Evolutionary conservation across 2,888 invertebrate genomes (phyloP).

Genomic region (Synergus gifuensis): DNA sequence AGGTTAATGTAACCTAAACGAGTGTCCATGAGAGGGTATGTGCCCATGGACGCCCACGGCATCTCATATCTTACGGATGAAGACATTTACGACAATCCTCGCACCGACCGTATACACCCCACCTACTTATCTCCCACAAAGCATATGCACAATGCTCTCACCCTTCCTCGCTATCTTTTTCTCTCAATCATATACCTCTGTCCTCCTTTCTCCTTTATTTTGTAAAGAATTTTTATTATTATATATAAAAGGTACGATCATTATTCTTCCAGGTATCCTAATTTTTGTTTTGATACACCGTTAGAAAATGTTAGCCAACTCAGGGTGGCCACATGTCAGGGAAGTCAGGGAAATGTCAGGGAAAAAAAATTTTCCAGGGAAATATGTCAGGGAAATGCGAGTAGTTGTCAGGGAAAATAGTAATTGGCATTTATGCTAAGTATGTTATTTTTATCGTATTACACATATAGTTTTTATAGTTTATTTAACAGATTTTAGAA

Average conservation of each 20-base stretch:
- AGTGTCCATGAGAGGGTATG: conserved; percentile 63
- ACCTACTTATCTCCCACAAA: conserved; percentile 59
- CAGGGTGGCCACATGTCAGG: too few relatives aligned
- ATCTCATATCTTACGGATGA: conserved; percentile 76
- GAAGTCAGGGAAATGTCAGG: too few relatives aligned
- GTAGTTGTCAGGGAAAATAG: too few relatives aligned
- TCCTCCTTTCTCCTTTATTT: conserved; percentile 33
- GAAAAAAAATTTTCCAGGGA: too few relatives aligned
- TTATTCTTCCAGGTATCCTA: background rate
- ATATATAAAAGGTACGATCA: background rate
- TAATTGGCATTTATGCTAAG: too few relatives aligned
- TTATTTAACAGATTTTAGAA: too few relatives aligned
- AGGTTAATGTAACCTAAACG: conserved; percentile 55
- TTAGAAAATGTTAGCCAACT: too few relatives aligned
- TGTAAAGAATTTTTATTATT: background rate
- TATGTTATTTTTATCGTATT: too few relatives aligned
- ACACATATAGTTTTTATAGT: too few relatives aligned
- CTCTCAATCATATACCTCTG: conserved; percentile 24
- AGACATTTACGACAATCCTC: conserved; percentile 77
- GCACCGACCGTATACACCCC: conserved; percentile 60
- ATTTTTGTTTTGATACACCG: background rate
- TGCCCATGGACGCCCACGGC: conserved; percentile 71
- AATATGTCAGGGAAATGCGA: too few relatives aligned
- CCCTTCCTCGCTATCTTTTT: conserved; percentile 46
- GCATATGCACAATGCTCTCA: conserved; percentile 58